Base-by-base conservation (phyloP, 1,140 invertebrate genomes). In the Triops longicaudatus region DNA sequence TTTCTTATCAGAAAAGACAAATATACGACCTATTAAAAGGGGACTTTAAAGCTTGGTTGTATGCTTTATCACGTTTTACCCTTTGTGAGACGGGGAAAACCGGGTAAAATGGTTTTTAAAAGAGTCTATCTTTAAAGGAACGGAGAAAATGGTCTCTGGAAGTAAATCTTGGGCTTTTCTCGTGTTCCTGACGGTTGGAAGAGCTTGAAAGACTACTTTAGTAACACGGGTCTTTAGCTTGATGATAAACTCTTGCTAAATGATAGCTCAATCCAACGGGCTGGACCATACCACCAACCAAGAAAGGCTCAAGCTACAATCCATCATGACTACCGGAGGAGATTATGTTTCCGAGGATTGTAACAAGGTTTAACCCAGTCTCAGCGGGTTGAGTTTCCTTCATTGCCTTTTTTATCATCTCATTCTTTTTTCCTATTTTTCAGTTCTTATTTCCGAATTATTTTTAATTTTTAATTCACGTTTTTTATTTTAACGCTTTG, bases 301-400 rank as follows among this genome's bases (percentile, higher is more conserved):
- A 22, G 50, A 63, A 22, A 63, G n/a, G 50, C 50, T 63, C 50
- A 63, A 63, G 50, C 14, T 17, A 63, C 50, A n/a, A 63, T 63
- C 50, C 50, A 63, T 63, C 50, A 63, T 63, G 50, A 63, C 50
- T 63, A 63, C 50, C 50, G 50, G 50, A 37, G 31, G 31, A 63
- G 50, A 63, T 63, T 63, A 63, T 22, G 4, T 63, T 63, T 63
- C 50, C 50, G 2, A 4, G 31, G 31, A 37, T 63, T 63, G 10
- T 63, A 63, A 63, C 50, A 63, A 63, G 50, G 50, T 63, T 63
- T 22, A 17, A 14, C 50, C 50, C 50, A 10, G 50, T 14, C 50
- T 37, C 31, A 7, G 31, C 31, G 31, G 31, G 31, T 37, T 37
- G n/a, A n/a, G 31, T 37, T 37, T 37, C 7, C 31, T 37, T 37